Conservation (phyloP, 2,797 vertebrate species). For the Arctocebus calabarensis region DNA sequence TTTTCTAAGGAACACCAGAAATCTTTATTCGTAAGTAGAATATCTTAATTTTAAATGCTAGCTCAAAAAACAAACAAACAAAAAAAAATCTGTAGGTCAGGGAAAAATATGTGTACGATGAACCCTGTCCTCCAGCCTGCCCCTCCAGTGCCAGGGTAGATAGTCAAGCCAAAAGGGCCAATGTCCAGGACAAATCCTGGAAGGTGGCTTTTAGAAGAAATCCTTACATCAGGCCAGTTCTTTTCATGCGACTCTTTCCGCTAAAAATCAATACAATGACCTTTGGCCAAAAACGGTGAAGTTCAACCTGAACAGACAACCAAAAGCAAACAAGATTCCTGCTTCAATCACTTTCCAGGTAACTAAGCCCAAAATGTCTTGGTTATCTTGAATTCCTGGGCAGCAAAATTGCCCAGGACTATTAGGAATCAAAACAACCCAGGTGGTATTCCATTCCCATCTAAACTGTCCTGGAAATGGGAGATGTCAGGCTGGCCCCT, state of each 20-base stretch:
- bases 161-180: neutral
- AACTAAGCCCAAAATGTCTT: neutral
- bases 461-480: neutral
- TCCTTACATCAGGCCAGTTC: neutral
- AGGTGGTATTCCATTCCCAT: neutral
- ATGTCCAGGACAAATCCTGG: neutral
- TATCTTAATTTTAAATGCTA: neutral
- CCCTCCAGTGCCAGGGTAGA: neutral
- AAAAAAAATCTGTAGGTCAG: neutral
- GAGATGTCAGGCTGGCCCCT: fast-evolving
- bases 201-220: conserved; percentile 9
- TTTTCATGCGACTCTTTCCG: conserved; percentile 21
- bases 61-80: neutral
- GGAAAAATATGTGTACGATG: neutral
- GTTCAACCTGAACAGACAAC: neutral
- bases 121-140: neutral
- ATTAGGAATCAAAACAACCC: neutral
- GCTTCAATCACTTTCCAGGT: neutral
- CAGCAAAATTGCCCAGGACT: neutral
- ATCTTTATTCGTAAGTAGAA: conserved; percentile 5
- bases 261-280: conserved; percentile 45
- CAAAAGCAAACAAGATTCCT: neutral
- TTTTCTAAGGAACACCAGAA: conserved; percentile 3
- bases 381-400: conserved; percentile 30
- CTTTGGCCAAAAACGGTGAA: conserved; percentile 37